phyloP scores from a whole-genome alignment of 2,888 invertebrate species.

The Petrolisthes manimaculis region DNA sequence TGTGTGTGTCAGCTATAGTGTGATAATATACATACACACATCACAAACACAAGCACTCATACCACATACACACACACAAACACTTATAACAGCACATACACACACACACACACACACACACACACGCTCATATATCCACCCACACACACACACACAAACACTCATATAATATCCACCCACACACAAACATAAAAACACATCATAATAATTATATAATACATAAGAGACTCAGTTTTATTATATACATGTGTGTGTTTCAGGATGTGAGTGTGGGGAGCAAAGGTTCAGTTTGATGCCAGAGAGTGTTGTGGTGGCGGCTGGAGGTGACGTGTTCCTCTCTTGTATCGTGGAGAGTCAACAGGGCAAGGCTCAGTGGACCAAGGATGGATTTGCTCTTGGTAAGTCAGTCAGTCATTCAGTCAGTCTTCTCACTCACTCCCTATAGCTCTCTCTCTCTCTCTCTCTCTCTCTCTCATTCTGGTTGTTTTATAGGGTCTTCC shows the following conservation, averaged over 20 bases:
- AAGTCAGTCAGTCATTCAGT: background rate
- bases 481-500: background rate
- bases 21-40: background rate
- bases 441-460: background rate
- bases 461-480: constrained; percentile 18
- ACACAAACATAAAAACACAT: background rate
- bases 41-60: background rate
- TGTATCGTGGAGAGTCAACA: constrained; percentile 88
- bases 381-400: background rate
- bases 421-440: constrained; percentile 8
- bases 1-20: too few relatives aligned
- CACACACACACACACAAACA: constrained; percentile 28
- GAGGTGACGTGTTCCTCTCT: constrained; percentile 83
- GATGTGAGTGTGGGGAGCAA: constrained; percentile 71
- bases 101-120: background rate
- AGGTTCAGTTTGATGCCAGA: constrained; percentile 84
- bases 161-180: background rate
- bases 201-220: background rate
- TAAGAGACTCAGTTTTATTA: background rate
- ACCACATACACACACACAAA: too few relatives aligned
- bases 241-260: background rate
- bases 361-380: constrained; percentile 75
- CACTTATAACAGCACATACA: background rate
- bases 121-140: background rate
- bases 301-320: constrained; percentile 84